Percentiles rank a stretch among this genome's conserved stretches.
Evolutionary conservation across 2,888 invertebrate species (phyloP).

Genomic region (Carterocephalus palaemon): DNA sequence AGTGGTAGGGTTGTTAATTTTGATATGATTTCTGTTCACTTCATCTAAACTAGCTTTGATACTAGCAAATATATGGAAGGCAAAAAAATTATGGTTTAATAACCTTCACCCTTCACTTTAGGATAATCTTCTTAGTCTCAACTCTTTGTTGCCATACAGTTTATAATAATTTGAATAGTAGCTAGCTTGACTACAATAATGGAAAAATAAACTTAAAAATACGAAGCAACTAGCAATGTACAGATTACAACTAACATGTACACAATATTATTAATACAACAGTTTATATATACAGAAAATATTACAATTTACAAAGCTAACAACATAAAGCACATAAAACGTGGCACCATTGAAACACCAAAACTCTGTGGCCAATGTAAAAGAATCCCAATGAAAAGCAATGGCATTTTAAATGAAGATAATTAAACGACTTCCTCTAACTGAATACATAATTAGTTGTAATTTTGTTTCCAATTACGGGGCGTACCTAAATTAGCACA

Average conservation of each 20-base stretch:
- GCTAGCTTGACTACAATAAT: conserved; percentile 18
- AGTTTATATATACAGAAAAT: conserved; percentile 3
- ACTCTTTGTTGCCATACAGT: too few relatives aligned
- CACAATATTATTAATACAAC: neutral
- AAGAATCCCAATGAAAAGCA: conserved; percentile 14
- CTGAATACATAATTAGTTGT: conserved; percentile 39
- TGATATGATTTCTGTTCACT: too few relatives aligned
- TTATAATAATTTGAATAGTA: too few relatives aligned
- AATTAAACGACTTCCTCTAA: conserved; percentile 37
- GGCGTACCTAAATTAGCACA: conserved; percentile 33
- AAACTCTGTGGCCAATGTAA: conserved; percentile 1
- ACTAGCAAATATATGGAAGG: too few relatives aligned
- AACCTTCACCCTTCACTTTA: too few relatives aligned
- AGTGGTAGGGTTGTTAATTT: too few relatives aligned
- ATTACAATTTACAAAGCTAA: too few relatives aligned
- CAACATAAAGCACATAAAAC: too few relatives aligned
- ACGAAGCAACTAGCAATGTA: conserved; percentile 11
- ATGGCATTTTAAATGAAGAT: conserved; percentile 23
- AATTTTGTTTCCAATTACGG: conserved; percentile 36
- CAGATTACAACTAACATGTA: conserved; percentile 2
- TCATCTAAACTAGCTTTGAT: too few relatives aligned
- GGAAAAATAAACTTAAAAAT: conserved; percentile 24
- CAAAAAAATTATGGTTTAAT: too few relatives aligned
- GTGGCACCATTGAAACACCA: too few relatives aligned
- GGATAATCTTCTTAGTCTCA: too few relatives aligned